Percentiles rank a stretch among this genome's conserved stretches.
These are phyloP conservation scores for Crocuta crocuta DNA, from an alignment of 2,113 vertebrate species.

Conservation along the genomic window DNA sequence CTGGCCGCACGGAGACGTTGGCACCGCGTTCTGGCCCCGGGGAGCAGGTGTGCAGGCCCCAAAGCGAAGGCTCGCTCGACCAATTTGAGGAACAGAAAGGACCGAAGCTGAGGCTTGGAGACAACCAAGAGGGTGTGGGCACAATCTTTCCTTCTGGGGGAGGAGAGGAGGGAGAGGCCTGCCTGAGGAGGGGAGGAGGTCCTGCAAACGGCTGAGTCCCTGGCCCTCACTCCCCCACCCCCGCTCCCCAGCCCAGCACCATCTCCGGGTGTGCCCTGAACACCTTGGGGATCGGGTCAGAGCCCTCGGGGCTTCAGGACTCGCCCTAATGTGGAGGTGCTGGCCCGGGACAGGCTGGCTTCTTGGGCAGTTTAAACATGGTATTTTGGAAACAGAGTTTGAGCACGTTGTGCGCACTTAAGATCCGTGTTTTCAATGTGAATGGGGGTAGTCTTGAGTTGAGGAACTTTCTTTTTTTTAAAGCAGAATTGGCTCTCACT, in stretches of 20 bases:
- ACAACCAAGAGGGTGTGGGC: accelerated
- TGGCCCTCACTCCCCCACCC: neutral
- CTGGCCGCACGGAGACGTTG: neutral
- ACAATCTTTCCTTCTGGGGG: neutral
- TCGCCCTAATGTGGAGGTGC: neutral
- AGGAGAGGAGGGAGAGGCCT: neutral
- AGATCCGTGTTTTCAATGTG: neutral
- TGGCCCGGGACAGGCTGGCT: neutral
- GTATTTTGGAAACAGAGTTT: neutral
- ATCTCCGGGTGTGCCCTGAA: neutral
- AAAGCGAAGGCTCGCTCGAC: neutral
- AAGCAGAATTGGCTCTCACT: neutral
- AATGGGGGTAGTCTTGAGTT: neutral
- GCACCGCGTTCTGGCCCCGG: neutral
- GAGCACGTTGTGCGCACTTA: neutral
- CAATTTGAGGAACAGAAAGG: neutral
- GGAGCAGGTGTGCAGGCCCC: neutral
- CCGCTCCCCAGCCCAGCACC: neutral
- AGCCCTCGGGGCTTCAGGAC: neutral
- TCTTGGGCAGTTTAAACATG: neutral
- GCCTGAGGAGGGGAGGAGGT: neutral
- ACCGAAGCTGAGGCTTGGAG: neutral
- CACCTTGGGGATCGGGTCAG: no score
- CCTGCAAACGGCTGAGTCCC: neutral
- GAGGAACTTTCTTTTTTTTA: neutral